Percentiles rank a stretch among this genome's conserved stretches.
These are phyloP conservation scores for Stegophylla sp. DNA, from an alignment of 2,888 invertebrate species.

Conservation along the genomic window DNA sequence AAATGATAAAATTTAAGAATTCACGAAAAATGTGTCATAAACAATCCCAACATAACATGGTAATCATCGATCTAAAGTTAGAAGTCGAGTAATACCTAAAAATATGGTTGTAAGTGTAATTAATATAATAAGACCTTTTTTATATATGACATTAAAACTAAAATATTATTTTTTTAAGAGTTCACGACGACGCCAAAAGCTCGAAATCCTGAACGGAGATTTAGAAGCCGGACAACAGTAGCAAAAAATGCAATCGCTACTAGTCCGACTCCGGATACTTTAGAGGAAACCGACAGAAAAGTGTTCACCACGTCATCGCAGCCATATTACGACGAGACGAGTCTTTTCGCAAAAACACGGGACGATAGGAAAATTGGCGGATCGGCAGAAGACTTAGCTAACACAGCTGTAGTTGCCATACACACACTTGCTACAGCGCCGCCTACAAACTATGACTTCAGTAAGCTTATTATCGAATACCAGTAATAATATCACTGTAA, in stretches of 20 bases:
- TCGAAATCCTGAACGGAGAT: slow-evolving; percentile 44
- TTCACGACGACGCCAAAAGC: slow-evolving; percentile 15
- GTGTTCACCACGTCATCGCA: slow-evolving; percentile 33
- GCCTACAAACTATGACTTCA: slow-evolving; percentile 60
- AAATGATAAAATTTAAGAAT: no score
- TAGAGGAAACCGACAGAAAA: slow-evolving; percentile 11
- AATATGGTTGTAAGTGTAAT: no score
- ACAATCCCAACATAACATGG: no score
- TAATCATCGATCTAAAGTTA: no score
- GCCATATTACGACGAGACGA: slow-evolving; percentile 42
- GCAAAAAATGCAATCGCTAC: slow-evolving; percentile 6
- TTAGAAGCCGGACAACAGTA: slow-evolving; percentile 36
- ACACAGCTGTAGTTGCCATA: slow-evolving; percentile 63
- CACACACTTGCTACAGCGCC: slow-evolving; percentile 63
- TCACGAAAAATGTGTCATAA: no score
- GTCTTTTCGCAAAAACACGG: slow-evolving; percentile 38
- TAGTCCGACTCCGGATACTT: slow-evolving; percentile 28
- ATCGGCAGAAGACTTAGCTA: slow-evolving; percentile 62
- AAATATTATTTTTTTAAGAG: slow-evolving; percentile 14
- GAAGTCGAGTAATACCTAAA: no score
- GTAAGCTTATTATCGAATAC: slow-evolving; percentile 7
- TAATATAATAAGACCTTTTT: no score
- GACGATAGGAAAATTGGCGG: slow-evolving; percentile 55
- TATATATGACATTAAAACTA: not conserved
- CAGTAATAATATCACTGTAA: no score